Evolutionary conservation across 1,140 invertebrate species (phyloP).

Genomic region (Teleopsis dalmanni): DNA sequence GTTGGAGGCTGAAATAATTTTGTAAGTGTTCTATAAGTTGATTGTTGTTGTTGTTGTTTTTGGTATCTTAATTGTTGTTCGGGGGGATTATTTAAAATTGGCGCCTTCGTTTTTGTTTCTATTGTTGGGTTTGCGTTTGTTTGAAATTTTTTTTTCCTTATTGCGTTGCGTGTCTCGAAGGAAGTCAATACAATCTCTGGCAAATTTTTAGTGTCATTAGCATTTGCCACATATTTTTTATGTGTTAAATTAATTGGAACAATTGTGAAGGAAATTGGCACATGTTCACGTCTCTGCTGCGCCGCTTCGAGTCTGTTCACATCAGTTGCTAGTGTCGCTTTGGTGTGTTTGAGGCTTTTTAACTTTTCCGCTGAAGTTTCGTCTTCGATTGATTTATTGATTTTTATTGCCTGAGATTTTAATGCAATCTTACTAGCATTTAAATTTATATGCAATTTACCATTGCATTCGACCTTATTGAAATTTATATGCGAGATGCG

Average conservation of each 20-base stretch:
- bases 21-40: not conserved
- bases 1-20: not conserved
- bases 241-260: slow-evolving; percentile 5
- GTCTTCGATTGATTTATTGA: slow-evolving; percentile 2
- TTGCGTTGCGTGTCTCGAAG: too few relatives aligned
- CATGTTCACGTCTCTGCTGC: slow-evolving; percentile 1
- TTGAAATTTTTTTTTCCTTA: not conserved
- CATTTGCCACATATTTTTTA: not conserved
- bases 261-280: slow-evolving; percentile 23
- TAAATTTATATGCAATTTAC: slow-evolving; percentile 9
- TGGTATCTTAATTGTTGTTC: not conserved
- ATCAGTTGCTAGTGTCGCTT: too few relatives aligned
- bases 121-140: not conserved
- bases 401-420: slow-evolving; percentile 8
- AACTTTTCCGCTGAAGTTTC: not conserved
- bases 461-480: not conserved
- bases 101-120: not conserved
- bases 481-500: not conserved
- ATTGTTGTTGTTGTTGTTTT: slow-evolving; percentile 1
- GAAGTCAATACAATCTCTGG: slow-evolving; percentile 16
- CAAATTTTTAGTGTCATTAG: slow-evolving; percentile 7
- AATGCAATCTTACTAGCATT: slow-evolving; percentile 11
- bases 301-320: not conserved
- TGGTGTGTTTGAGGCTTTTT: too few relatives aligned
- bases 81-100: not conserved